Evolutionary conservation across 2,797 vertebrate genomes (phyloP).

Genomic region (Mus caroli): DNA sequence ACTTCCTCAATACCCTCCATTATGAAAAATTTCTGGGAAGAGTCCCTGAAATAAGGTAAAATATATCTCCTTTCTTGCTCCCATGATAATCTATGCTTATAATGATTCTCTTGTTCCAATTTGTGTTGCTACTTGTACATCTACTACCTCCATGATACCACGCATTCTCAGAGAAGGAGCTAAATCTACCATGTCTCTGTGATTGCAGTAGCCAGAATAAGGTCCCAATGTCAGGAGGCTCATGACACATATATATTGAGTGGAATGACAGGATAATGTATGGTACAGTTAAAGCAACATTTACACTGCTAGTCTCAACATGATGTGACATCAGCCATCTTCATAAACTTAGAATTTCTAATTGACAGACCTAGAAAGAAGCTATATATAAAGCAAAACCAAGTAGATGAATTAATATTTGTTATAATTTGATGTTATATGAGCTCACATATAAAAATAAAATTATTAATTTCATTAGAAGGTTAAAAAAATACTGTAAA

Average conservation of each 20-base stretch:
- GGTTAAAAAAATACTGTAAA: neutral
- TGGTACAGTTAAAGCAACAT: neutral
- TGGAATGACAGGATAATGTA: neutral
- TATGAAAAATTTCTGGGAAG: neutral
- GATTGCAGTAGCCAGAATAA: neutral
- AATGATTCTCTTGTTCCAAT: neutral
- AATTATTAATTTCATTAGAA: neutral
- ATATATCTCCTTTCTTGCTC: neutral
- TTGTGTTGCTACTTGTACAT: neutral
- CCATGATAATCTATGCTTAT: neutral
- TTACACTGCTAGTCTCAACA: neutral
- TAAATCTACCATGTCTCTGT: neutral
- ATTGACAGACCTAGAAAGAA: neutral
- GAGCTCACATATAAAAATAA: neutral
- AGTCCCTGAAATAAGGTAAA: neutral
- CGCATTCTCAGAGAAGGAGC: neutral
- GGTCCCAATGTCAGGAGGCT: neutral
- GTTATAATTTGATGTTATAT: neutral
- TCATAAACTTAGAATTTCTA: neutral
- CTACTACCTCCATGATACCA: neutral
- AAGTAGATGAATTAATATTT: neutral
- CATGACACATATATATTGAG: neutral
- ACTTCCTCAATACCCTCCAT: neutral
- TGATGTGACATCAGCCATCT: neutral
- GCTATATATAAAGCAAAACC: neutral